A percentile compares a stretch with the other conserved stretches of the same genome.
Conservation (phyloP, 2,888 invertebrate species). For the Scaptomyza flava region DNA sequence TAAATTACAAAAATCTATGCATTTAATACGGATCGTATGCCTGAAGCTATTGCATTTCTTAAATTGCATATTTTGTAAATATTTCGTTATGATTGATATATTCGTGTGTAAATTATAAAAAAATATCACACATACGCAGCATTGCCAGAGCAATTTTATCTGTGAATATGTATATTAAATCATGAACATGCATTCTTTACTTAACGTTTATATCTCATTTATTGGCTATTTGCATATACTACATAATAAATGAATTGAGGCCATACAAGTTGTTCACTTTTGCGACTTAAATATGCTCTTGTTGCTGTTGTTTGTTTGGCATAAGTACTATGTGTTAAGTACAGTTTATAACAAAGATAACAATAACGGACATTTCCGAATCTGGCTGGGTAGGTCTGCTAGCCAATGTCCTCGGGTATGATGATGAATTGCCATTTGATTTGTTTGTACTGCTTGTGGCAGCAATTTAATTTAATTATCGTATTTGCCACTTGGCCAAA, state of each 20-base stretch:
- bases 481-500: slow-evolving; percentile 82
- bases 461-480: slow-evolving; percentile 83
- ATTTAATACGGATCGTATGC: neutral
- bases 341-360: slow-evolving; percentile 36
- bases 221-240: slow-evolving; percentile 33
- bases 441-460: slow-evolving; percentile 81
- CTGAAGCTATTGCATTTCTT: slow-evolving; percentile 24
- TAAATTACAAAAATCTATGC: neutral
- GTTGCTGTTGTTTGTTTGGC: slow-evolving; percentile 5
- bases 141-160: neutral
- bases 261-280: slow-evolving; percentile 30
- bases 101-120: slow-evolving; percentile 6
- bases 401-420: slow-evolving; percentile 37
- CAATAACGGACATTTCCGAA: slow-evolving; percentile 4
- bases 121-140: slow-evolving; percentile 35
- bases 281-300: slow-evolving; percentile 7
- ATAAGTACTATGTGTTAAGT: slow-evolving; percentile 3
- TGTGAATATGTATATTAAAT: slow-evolving; percentile 15
- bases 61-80: neutral
- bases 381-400: slow-evolving; percentile 2
- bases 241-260: slow-evolving; percentile 36
- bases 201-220: slow-evolving; percentile 4
- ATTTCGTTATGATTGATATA: slow-evolving; percentile 8
- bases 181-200: slow-evolving; percentile 6
- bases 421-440: slow-evolving; percentile 80